phyloP scores from a whole-genome alignment of 2,797 vertebrate species.

The Morus bassanus region DNA sequence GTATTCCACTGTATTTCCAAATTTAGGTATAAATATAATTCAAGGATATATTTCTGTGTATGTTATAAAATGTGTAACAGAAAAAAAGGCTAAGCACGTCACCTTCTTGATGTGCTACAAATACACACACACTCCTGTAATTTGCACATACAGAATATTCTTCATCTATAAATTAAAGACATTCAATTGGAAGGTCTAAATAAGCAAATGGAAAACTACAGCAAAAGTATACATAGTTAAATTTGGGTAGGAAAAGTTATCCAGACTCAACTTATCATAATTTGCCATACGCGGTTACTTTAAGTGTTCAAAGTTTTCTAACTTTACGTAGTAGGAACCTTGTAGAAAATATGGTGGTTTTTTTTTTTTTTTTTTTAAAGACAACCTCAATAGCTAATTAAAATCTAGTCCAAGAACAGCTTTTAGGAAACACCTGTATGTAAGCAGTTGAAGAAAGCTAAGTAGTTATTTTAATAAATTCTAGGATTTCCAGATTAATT shows the following conservation, averaged over 20 bases:
- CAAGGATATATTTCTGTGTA: neutral
- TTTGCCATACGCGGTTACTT: neutral
- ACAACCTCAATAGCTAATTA: neutral
- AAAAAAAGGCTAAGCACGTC: neutral
- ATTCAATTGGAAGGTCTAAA: neutral
- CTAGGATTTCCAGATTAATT: neutral
- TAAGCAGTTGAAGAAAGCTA: neutral
- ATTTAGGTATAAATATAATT: neutral
- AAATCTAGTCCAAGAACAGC: neutral
- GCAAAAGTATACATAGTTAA: neutral
- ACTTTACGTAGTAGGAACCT: neutral
- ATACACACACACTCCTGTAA: neutral
- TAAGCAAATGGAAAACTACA: neutral
- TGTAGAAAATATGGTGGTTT: neutral
- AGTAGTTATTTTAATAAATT: neutral
- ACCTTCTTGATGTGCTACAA: neutral
- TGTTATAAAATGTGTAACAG: neutral
- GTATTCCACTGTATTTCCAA: neutral
- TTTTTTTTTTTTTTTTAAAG: neutral
- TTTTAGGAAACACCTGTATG: neutral
- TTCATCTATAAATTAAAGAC: neutral
- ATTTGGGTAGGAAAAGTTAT: neutral
- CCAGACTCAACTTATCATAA: neutral
- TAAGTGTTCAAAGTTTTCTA: neutral
- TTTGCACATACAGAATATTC: neutral